Percentiles rank a stretch among this genome's conserved stretches.
Conservation (phyloP, 2,113 vertebrate species). For the Cynopterus brachyotis region DNA sequence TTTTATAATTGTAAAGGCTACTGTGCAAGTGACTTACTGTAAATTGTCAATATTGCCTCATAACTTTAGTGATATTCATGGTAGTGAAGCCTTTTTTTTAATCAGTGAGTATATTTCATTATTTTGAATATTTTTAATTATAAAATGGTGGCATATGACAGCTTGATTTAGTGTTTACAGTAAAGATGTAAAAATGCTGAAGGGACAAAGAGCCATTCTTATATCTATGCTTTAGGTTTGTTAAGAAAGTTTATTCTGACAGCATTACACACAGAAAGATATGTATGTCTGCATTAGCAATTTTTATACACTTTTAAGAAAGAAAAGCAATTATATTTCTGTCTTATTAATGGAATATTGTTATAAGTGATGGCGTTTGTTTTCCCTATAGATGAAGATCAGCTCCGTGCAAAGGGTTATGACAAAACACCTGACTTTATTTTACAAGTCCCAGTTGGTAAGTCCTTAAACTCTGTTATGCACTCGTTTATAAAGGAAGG, state of each 20-base stretch:
- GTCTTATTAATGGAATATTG: conserved; percentile 78
- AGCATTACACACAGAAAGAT: conserved; percentile 79
- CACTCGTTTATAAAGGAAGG: conserved; percentile 5
- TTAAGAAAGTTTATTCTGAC: conserved; percentile 84
- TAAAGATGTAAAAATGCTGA: conserved; percentile 86
- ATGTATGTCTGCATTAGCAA: conserved; percentile 81
- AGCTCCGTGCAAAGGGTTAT: conserved; percentile 96
- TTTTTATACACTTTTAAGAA: conserved; percentile 82
- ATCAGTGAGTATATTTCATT: conserved; percentile 78
- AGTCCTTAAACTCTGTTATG: conserved; percentile 78
- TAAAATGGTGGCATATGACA: conserved; percentile 80
- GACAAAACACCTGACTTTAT: conserved; percentile 99
- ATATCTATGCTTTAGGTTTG: conserved; percentile 82
- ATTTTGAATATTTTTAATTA: conserved; percentile 83
- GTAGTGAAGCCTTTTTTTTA: conserved; percentile 60
- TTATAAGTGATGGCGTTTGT: conserved; percentile 79
- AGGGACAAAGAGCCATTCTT: conserved; percentile 83
- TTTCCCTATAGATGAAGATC: conserved; percentile 93
- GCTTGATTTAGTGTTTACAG: conserved; percentile 86
- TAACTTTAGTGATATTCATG: neutral
- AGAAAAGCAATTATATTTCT: conserved; percentile 84
- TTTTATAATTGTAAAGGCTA: conserved; percentile 45
- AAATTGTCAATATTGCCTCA: conserved; percentile 34
- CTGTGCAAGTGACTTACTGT: neutral
- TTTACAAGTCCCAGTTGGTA: conserved; percentile 97